Evolutionary conservation across 2,113 vertebrate species (phyloP).

Genomic region (Vombatus ursinus): DNA sequence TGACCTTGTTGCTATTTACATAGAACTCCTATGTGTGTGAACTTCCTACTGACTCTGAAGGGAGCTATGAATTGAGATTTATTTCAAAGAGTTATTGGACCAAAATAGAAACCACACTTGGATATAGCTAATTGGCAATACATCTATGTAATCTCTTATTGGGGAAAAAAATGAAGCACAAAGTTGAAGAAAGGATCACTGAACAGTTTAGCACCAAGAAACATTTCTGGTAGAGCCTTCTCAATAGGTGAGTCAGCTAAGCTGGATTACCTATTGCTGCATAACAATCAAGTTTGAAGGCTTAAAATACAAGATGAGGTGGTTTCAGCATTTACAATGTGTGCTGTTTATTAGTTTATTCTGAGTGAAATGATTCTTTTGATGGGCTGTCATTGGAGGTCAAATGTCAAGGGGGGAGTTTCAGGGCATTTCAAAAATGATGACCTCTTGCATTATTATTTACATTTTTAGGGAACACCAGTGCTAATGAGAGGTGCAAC

Average conservation of each 20-base stretch:
- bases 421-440: background rate
- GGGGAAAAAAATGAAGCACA: conserved; percentile 9
- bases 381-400: background rate
- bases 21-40: conserved; percentile 20
- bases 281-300: background rate
- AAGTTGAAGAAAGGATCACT: conserved; percentile 2
- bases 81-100: background rate
- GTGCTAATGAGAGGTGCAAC: background rate
- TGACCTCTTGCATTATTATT: conserved; percentile 11
- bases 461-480: background rate
- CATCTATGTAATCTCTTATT: conserved; percentile 36
- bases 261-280: background rate
- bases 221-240: background rate
- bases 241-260: conserved; percentile 13
- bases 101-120: background rate
- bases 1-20: background rate
- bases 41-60: background rate
- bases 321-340: background rate
- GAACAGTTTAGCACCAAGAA: background rate
- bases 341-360: background rate
- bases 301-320: conserved; percentile 4
- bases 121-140: background rate
- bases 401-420: background rate
- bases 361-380: background rate
- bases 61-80: background rate